Evolutionary conservation across 2,888 invertebrate genomes (phyloP).

Genomic region (Ceramica pisi): DNA sequence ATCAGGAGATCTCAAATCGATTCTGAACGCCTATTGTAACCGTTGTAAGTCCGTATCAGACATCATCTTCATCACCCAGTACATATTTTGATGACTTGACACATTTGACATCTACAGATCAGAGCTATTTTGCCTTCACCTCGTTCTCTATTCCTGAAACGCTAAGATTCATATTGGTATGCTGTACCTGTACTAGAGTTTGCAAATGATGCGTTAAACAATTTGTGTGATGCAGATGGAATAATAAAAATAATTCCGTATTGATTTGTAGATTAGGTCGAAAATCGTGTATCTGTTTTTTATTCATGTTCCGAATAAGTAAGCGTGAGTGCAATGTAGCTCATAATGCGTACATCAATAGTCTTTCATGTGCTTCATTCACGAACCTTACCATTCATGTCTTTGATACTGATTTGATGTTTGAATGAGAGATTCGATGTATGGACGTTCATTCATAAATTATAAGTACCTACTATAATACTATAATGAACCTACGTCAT

Average conservation of each 20-base stretch:
- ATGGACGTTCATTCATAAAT: constrained; percentile 68
- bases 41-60: constrained; percentile 78
- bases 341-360: constrained; percentile 75
- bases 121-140: constrained; percentile 5
- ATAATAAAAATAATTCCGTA: constrained; percentile 27
- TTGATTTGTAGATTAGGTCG: constrained; percentile 14
- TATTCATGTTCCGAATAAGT: constrained; percentile 21
- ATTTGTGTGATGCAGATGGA: constrained; percentile 28
- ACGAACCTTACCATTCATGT: constrained; percentile 81
- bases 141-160: constrained; percentile 12
- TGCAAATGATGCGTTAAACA: constrained; percentile 45
- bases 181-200: constrained; percentile 3
- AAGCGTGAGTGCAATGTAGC: constrained; percentile 55
- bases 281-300: constrained; percentile 29
- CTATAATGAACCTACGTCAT: constrained; percentile 50
- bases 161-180: constrained; percentile 52
- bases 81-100: constrained; percentile 80
- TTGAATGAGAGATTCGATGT: constrained; percentile 69
- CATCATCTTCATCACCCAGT: constrained; percentile 75
- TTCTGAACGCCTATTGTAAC: constrained; percentile 79
- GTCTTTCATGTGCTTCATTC: constrained; percentile 82
- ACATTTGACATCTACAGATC: constrained; percentile 64
- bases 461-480: constrained; percentile 47
- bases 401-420: constrained; percentile 70
- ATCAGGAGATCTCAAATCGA: constrained; percentile 80